A percentile compares a stretch with the other conserved stretches of the same genome.
Conservation (phyloP, 2,113 vertebrate species). For the Macaca fascicularis region T2T-MFA8v1.1 NC_088389.1:37893501-37894000, state of each 20-base stretch:
- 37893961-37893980: not conserved
- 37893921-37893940: not conserved
- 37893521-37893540: slow-evolving; percentile 28
- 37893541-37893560: slow-evolving; percentile 75
- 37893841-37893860: slow-evolving; percentile 75
- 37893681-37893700: slow-evolving; percentile 82
- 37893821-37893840: slow-evolving; percentile 75
- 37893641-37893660: slow-evolving; percentile 82
- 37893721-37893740: slow-evolving; percentile 82
- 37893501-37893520: not conserved
- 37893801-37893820: slow-evolving; percentile 79
- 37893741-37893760: slow-evolving; percentile 82
- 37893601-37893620: slow-evolving; percentile 79
- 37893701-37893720: slow-evolving; percentile 81
- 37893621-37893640: slow-evolving; percentile 79
- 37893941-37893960: not conserved
- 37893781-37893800: slow-evolving; percentile 72
- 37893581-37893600: slow-evolving; percentile 79
- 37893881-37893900: slow-evolving; percentile 63
- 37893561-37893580: slow-evolving; percentile 75
- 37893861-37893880: slow-evolving; percentile 45
- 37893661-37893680: slow-evolving; percentile 82
- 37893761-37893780: slow-evolving; percentile 79
- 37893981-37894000: not conserved
- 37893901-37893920: slow-evolving; percentile 52